A percentile compares a stretch with the other conserved stretches of the same genome.
Conservation (phyloP, 2,113 vertebrate genomes). For the Prionailurus bengalensis region DNA sequence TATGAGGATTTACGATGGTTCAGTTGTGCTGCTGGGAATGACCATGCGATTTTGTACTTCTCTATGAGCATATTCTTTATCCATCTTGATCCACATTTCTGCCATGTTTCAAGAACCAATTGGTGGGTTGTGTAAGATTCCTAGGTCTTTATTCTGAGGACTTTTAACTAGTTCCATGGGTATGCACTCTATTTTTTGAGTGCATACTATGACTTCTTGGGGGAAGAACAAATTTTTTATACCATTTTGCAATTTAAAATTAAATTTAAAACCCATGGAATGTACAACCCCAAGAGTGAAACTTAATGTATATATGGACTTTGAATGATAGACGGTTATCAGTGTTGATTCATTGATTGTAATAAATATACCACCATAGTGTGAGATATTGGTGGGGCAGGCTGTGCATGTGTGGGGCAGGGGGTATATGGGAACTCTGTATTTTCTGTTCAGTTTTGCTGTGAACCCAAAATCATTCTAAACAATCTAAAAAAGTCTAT, state of each 20-base stretch:
- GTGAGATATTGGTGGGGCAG: not conserved
- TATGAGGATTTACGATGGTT: not conserved
- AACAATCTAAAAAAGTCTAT: not conserved
- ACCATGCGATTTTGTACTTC: not conserved
- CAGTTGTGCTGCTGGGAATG: not conserved
- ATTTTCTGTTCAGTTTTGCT: not conserved
- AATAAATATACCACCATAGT: not conserved
- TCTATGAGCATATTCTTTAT: not conserved
- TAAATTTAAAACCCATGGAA: not conserved
- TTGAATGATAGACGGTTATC: not conserved
- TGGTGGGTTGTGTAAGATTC: not conserved
- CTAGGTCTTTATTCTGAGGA: not conserved
- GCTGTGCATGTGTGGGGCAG: too few species aligned
- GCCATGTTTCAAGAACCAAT: not conserved
- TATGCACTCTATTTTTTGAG: not conserved
- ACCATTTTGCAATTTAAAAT: conserved; percentile 19
- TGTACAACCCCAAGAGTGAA: not conserved
- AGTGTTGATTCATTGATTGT: not conserved
- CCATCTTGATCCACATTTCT: not conserved
- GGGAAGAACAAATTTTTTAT: not conserved
- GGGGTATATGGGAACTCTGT: not conserved
- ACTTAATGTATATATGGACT: not conserved
- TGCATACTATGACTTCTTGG: not conserved
- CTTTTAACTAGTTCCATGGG: not conserved
- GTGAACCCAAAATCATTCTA: not conserved